Evolutionary conservation across 2,797 vertebrate species (phyloP).

Genomic region (Zalophus californianus): DNA sequence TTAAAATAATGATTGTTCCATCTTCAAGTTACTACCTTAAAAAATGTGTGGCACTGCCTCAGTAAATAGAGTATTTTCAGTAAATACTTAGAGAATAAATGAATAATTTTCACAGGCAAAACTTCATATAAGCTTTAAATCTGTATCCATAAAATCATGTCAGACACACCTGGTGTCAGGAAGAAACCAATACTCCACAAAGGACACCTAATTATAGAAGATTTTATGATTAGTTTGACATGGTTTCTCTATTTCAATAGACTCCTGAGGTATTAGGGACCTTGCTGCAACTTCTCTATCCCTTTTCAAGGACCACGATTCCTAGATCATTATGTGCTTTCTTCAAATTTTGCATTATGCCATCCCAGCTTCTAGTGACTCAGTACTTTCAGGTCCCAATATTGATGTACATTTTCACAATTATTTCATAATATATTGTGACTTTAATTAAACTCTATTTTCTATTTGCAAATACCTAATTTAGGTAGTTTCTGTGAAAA

Average conservation of each 20-base stretch:
- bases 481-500: neutral
- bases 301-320: neutral
- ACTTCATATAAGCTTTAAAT: neutral
- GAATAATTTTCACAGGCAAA: neutral
- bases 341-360: neutral
- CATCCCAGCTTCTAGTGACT: neutral
- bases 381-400: neutral
- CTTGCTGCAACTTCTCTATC: neutral
- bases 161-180: neutral
- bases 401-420: neutral
- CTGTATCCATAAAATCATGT: neutral
- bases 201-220: neutral
- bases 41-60: neutral
- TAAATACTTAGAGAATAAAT: neutral
- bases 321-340: neutral
- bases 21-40: neutral
- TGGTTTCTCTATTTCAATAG: neutral
- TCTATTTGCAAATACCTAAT: neutral
- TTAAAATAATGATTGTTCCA: neutral
- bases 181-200: neutral
- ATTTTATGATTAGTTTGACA: neutral
- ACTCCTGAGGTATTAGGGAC: neutral
- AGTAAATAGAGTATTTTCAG: neutral
- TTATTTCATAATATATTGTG: neutral
- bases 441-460: neutral